Evolutionary conservation across 2,797 vertebrate species (phyloP).

Genomic region (Clarias laeviceps): DNA sequence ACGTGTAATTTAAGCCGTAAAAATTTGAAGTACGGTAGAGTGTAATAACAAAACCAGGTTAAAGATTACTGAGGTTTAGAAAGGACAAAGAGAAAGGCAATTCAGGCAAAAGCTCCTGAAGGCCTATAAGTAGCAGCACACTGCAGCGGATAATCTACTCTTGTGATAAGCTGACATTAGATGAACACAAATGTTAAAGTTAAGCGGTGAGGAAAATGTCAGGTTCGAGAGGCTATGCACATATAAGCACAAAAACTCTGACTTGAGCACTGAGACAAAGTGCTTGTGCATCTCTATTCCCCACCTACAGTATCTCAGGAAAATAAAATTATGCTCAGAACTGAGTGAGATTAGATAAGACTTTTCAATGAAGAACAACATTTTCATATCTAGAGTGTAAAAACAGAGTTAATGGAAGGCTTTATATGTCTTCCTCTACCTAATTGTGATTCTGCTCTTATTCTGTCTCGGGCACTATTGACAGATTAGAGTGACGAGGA

Average conservation of each 20-base stretch:
- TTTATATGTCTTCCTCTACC: conserved; percentile 31
- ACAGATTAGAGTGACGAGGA: conserved; percentile 43
- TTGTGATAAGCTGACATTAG: conserved; percentile 33
- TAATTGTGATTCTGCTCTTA: conserved; percentile 45
- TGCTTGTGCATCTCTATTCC: background rate
- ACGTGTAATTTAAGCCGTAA: background rate
- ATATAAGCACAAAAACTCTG: conserved; percentile 10
- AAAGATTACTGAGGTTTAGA: conserved; percentile 10
- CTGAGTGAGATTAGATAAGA: conserved; percentile 27
- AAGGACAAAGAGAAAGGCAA: conserved; percentile 14
- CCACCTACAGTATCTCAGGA: background rate
- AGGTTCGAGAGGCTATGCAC: background rate
- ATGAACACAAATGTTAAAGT: conserved; percentile 40
- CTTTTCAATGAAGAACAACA: conserved; percentile 36
- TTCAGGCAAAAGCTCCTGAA: conserved; percentile 21
- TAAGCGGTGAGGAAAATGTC: conserved; percentile 39
- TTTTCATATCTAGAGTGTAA: conserved; percentile 37
- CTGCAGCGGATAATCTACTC: conserved; percentile 26
- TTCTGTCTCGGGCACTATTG: conserved; percentile 40
- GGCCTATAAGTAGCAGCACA: conserved; percentile 12
- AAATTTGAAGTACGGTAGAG: background rate
- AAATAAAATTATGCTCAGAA: conserved; percentile 30
- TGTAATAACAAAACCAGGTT: conserved; percentile 21
- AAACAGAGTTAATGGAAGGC: conserved; percentile 39
- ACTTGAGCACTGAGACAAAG: conserved; percentile 8